A percentile compares a stretch with the other conserved stretches of the same genome.
These are phyloP conservation scores for Tapera naevia DNA, from an alignment of 2,797 vertebrate species.

Conservation along the genomic window DNA sequence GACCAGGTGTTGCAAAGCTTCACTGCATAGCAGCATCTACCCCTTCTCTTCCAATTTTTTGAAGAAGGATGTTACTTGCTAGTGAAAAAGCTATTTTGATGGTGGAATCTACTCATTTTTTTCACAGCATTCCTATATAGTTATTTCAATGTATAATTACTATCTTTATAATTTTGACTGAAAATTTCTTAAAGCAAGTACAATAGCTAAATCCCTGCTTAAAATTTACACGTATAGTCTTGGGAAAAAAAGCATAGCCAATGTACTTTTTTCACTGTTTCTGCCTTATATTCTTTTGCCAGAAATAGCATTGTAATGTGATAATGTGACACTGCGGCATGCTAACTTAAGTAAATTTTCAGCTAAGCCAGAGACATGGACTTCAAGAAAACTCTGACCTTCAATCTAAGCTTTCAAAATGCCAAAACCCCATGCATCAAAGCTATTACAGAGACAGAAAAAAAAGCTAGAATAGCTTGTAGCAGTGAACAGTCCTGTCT, in stretches of 20 bases:
- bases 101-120: not conserved
- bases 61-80: not conserved
- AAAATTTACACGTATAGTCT: not conserved
- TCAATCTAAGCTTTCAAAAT: not conserved
- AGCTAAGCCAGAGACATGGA: not conserved
- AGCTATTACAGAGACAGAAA: not conserved
- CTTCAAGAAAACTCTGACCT: not conserved
- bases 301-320: not conserved
- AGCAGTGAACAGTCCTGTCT: not conserved
- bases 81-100: not conserved
- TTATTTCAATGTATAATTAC: not conserved
- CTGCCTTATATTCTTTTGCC: not conserved
- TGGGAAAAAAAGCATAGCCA: not conserved
- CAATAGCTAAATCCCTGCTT: not conserved
- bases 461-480: not conserved
- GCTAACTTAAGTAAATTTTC: not conserved
- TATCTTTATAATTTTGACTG: not conserved
- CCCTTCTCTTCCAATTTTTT: not conserved
- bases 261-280: not conserved
- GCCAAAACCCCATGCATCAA: not conserved
- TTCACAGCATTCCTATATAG: not conserved
- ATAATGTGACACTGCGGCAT: not conserved
- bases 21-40: not conserved
- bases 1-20: not conserved
- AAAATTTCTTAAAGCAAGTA: slow-evolving; percentile 7